A percentile compares a stretch with the other conserved stretches of the same genome.
These are phyloP conservation scores for Bubo scandiacus DNA, from an alignment of 2,113 vertebrate species.

Conservation along the genomic window DNA sequence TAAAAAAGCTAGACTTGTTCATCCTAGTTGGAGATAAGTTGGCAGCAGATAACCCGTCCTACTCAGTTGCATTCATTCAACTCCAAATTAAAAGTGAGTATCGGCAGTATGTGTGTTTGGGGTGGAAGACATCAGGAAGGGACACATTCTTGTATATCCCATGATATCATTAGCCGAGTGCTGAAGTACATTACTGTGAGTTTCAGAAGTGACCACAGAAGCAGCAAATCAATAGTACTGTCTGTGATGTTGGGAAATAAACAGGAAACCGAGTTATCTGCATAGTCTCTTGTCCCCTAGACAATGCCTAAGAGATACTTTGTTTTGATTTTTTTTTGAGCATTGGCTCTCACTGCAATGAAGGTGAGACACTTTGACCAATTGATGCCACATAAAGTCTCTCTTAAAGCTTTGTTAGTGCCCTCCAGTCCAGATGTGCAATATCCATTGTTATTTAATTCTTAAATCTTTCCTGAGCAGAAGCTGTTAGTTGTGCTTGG, in stretches of 20 bases:
- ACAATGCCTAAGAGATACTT: not conserved
- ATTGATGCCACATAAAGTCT: not conserved
- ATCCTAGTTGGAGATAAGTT: not conserved
- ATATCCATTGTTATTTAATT: not conserved
- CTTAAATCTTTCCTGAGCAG: not conserved
- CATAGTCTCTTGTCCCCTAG: not conserved
- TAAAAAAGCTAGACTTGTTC: not conserved
- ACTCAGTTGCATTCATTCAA: rapidly evolving
- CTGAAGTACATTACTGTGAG: not conserved
- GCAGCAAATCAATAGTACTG: not conserved
- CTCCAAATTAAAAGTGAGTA: not conserved
- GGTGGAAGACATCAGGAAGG: not conserved
- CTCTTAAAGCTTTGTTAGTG: not conserved
- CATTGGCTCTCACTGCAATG: not conserved
- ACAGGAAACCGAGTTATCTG: not conserved
- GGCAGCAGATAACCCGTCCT: not conserved
- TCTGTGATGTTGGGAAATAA: not conserved
- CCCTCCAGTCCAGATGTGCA: not conserved
- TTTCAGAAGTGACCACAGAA: not conserved
- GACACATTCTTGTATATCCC: not conserved
- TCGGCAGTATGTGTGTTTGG: not conserved
- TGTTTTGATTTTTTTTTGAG: not conserved
- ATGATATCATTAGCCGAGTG: not conserved
- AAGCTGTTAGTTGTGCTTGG: not conserved
- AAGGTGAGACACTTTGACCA: not conserved